phyloP scores from a whole-genome alignment of 1,140 invertebrate species.

The Scaptodrosophila lebanonensis region DNA sequence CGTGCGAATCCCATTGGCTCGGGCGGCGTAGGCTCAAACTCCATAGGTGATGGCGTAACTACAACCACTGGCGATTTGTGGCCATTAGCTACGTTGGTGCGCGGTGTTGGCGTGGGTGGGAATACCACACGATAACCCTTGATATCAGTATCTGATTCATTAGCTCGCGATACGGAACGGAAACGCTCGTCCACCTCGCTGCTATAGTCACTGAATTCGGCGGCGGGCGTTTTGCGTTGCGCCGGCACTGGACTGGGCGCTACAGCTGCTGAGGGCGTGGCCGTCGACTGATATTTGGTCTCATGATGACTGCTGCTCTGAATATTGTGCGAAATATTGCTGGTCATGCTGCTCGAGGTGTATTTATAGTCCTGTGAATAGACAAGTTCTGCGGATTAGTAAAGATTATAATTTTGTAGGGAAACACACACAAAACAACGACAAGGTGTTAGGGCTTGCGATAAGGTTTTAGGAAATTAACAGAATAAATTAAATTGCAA shows the following conservation, averaged over 20 bases:
- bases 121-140: conserved; percentile 79
- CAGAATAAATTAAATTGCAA: no score
- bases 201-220: conserved; percentile 87
- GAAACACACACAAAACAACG: conserved; percentile 12
- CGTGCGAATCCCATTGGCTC: conserved; percentile 74
- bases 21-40: conserved; percentile 79
- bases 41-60: conserved; percentile 78
- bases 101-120: conserved; percentile 79
- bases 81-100: conserved; percentile 63
- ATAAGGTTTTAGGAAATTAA: no score
- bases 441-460: neutral
- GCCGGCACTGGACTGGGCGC: conserved; percentile 78
- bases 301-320: conserved; percentile 62
- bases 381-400: no score
- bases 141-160: conserved; percentile 79
- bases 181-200: conserved; percentile 85
- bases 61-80: conserved; percentile 77
- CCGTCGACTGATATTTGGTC: conserved; percentile 77
- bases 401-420: neutral
- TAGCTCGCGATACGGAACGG: conserved; percentile 80
- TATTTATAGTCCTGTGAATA: conserved; percentile 59
- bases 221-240: conserved; percentile 83
- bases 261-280: conserved; percentile 66
- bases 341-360: conserved; percentile 61
- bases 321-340: conserved; percentile 67